Evolutionary conservation across 2,888 invertebrate genomes (phyloP).

Genomic region (Timema cristinae): DNA sequence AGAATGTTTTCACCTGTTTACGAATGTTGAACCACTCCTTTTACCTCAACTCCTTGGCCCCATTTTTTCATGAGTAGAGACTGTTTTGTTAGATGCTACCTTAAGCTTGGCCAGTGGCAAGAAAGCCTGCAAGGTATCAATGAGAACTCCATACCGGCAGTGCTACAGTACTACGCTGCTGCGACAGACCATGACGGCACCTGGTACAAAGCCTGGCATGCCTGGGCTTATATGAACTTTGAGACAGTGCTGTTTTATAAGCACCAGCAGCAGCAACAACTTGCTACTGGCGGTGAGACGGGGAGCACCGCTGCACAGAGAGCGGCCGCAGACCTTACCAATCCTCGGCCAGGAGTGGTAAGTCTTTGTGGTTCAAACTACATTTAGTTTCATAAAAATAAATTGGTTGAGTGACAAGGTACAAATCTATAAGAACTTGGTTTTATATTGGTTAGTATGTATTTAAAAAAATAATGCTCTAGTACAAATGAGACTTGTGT

Average conservation of each 20-base stretch:
- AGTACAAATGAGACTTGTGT: not conserved
- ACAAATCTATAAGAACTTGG: too few relatives aligned
- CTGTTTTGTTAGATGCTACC: constrained; percentile 66
- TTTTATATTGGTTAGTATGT: too few relatives aligned
- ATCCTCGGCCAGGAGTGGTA: constrained; percentile 23
- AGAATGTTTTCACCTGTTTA: too few relatives aligned
- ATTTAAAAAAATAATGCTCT: not conserved
- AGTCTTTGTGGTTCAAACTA: not conserved
- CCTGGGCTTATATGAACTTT: constrained; percentile 97
- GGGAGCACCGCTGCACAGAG: not conserved
- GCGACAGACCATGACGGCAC: constrained; percentile 79
- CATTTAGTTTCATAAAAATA: not conserved
- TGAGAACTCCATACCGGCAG: constrained; percentile 69
- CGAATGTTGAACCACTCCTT: too few relatives aligned
- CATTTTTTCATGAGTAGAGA: too few relatives aligned
- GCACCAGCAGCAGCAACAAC: constrained; percentile 43
- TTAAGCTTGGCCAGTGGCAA: constrained; percentile 94
- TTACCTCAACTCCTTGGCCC: too few relatives aligned
- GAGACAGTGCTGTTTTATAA: constrained; percentile 78
- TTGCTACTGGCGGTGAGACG: constrained; percentile 8
- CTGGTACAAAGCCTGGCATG: constrained; percentile 99
- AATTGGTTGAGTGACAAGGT: too few relatives aligned
- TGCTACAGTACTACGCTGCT: constrained; percentile 71
- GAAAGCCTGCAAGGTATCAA: constrained; percentile 80
- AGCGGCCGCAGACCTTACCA: not conserved